Evolutionary conservation across 2,113 vertebrate species (phyloP), one percentile per base, ranked within the genome.

Genomic region (Ammodramus savannarum): DNA sequence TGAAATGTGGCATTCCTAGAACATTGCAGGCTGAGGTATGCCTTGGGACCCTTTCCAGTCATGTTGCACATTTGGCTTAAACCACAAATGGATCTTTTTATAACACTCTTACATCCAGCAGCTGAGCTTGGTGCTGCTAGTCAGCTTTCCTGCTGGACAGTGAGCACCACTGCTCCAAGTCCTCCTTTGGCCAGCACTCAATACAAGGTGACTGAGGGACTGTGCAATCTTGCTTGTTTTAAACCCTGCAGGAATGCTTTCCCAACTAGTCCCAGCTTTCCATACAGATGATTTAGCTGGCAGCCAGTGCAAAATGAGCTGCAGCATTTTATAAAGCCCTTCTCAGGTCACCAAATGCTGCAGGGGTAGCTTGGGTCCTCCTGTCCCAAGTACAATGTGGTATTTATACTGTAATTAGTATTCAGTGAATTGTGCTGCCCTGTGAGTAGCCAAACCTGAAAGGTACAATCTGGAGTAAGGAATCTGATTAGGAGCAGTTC

Each of bases 151-250:
- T 18, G 17, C 41, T 27, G 46, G 55, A 48, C 36, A 26, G 5
- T 0, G 1, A 29, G 55, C 63, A 44, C 11, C 0, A 1, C 6
- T 36, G 46, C 38, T 44, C 15, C 1, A 4, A 26, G 54, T 58
- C 23, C 51, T 81, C 36, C 44, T 12, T 27, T 46, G 55, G 23
- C 39, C 59, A 49, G 72, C 49, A 16, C 62, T 58, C 29, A 1
- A 1, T 57, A 67, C 43, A 49, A 20, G 13, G 12, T 6, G n/a
- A 44, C 49, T 59, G 49, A 31, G 29, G 67, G 44, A 16, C 73
- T 46, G 27, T 27, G 20, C n/a, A 38, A 7, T n/a, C 48, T n/a
- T 36, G 16, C 29, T 54, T 76, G 62, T 26, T 55, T 29, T 68
- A 71, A 17, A 52, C 8, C 41, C 34, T 38, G 54, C 26, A 71